Conservation (phyloP, 1,140 invertebrate genomes). For the Acromyrmex heyeri region DNA sequence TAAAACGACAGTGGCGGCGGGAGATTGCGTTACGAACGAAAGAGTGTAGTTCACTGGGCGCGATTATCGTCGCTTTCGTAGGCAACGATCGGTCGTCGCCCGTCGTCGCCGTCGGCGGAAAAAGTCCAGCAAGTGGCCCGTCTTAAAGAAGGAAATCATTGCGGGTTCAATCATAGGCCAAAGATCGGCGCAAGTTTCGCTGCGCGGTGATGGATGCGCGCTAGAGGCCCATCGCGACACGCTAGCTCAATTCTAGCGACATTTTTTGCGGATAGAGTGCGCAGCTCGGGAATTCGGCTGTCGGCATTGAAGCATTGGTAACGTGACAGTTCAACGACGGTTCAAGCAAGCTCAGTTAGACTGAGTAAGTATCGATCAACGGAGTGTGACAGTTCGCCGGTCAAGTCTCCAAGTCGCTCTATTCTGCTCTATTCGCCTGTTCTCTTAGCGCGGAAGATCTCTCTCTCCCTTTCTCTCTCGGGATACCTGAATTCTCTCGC, state of each 20-base stretch:
- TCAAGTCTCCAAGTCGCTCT: background rate
- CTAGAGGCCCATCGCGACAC: constrained; percentile 22
- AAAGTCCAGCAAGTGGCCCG: background rate
- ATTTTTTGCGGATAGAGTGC: constrained; percentile 36
- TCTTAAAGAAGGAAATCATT: constrained; percentile 13
- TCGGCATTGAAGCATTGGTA: constrained; percentile 13
- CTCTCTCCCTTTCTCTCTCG: background rate
- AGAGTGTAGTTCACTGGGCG: background rate
- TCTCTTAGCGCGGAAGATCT: background rate
- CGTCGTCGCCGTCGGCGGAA: background rate
- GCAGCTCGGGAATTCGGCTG: background rate
- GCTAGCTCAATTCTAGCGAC: constrained; percentile 31
- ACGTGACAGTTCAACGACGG: background rate
- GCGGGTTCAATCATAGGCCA: background rate
- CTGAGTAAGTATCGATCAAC: constrained; percentile 53
- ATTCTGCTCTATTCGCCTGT: background rate
- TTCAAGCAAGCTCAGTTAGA: background rate
- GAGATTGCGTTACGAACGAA: too few relatives aligned
- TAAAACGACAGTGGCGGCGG: background rate
- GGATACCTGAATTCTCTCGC: background rate
- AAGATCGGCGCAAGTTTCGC: constrained; percentile 32
- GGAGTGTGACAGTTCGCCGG: background rate
- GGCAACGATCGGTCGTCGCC: background rate
- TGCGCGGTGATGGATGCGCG: constrained; percentile 45
- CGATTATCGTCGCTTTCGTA: background rate